These are phyloP conservation scores for Cheiracanthium punctorium DNA, from an alignment of 2,888 invertebrate genomes.

Conservation along the genomic window DNA sequence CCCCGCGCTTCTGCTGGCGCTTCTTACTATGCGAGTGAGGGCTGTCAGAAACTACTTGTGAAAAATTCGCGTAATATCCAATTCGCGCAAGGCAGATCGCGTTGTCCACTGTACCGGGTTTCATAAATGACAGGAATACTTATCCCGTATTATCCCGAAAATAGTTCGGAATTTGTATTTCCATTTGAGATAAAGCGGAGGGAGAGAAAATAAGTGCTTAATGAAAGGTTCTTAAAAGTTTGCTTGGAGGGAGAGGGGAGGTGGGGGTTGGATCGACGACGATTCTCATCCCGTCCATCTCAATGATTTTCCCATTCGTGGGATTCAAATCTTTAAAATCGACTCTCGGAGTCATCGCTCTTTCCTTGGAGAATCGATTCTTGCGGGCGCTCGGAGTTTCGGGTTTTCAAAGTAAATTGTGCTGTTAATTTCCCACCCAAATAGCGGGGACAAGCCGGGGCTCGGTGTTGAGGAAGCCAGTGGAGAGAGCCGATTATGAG, in stretches of 20 bases:
- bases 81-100: too few relatives aligned
- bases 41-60: too few relatives aligned
- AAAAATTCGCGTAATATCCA: too few relatives aligned
- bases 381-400: not conserved
- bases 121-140: too few relatives aligned
- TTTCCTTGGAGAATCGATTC: not conserved
- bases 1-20: too few relatives aligned
- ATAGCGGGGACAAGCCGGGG: not conserved
- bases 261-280: not conserved
- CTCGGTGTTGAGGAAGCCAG: too few relatives aligned
- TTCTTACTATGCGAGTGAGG: too few relatives aligned
- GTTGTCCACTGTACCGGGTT: too few relatives aligned
- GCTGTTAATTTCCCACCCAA: not conserved
- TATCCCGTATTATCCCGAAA: too few relatives aligned
- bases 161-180: not conserved
- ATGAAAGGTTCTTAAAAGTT: slow-evolving; percentile 1
- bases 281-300: slow-evolving; percentile 9
- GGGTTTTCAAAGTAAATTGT: not conserved
- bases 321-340: slow-evolving; percentile 15
- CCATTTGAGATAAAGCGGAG: not conserved
- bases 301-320: slow-evolving; percentile 17
- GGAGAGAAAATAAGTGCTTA: not conserved
- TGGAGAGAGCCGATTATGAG: too few relatives aligned
- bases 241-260: too few relatives aligned
- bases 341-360: slow-evolving; percentile 15